Conservation (phyloP, 30 jellyfish, hydroid and myxozoan genomes). For the Aurelia aurita region DNA sequence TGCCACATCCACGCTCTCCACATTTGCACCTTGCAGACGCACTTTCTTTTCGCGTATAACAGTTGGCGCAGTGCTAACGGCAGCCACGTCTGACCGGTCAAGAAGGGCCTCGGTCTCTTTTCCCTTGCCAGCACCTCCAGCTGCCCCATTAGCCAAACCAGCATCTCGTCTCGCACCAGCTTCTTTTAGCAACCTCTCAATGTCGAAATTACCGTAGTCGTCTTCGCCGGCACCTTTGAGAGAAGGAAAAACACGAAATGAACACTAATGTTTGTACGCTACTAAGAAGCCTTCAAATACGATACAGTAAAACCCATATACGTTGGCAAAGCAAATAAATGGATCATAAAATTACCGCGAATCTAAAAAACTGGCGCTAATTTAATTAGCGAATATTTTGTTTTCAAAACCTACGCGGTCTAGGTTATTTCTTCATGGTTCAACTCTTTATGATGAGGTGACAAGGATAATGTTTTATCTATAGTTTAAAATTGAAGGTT, state of each 20-base stretch:
- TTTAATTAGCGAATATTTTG: too few species aligned
- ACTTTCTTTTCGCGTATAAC: constrained; percentile 43
- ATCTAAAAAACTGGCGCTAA: too few species aligned
- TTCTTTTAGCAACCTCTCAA: constrained; percentile 89
- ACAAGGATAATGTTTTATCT: too few species aligned
- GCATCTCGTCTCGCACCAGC: constrained; percentile 81
- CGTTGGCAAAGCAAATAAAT: too few species aligned
- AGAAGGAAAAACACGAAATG: background rate
- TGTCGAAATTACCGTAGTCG: constrained; percentile 92
- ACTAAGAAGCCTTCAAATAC: too few species aligned
- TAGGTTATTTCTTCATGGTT: too few species aligned
- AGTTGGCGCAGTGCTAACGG: constrained; percentile 53
- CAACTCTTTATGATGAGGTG: too few species aligned
- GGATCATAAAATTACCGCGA: too few species aligned
- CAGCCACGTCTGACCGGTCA: constrained; percentile 52
- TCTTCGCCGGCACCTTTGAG: constrained; percentile 99
- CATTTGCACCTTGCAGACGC: constrained; percentile 73
- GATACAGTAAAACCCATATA: too few species aligned
- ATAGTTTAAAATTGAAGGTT: too few species aligned
- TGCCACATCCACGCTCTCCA: constrained; percentile 90
- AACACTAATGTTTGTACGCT: too few species aligned
- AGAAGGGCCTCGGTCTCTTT: constrained; percentile 53
- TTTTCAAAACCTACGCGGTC: too few species aligned
- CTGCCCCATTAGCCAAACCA: constrained; percentile 56
- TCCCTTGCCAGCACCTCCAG: constrained; percentile 65